Conservation (phyloP, 2,797 vertebrate species). For the Aulostomus chinensis region DNA sequence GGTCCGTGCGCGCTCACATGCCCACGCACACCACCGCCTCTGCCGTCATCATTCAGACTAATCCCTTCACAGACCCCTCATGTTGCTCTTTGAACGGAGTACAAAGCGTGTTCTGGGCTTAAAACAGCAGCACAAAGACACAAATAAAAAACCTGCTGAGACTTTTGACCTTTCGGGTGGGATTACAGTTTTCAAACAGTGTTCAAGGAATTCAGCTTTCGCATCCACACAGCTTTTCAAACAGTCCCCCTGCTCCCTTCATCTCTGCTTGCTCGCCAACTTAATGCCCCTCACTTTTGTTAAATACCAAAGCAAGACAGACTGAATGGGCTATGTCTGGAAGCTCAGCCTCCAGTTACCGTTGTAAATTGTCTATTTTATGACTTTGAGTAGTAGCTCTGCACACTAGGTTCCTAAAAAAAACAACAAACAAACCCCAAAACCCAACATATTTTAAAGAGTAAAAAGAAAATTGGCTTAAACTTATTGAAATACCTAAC, state of each 20-base stretch:
- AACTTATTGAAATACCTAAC: too few relatives aligned
- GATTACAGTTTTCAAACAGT: constrained; percentile 81
- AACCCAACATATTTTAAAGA: too few relatives aligned
- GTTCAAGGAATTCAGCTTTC: constrained; percentile 74
- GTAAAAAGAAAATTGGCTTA: too few relatives aligned
- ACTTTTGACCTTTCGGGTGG: constrained; percentile 78
- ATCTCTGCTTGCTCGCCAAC: constrained; percentile 56
- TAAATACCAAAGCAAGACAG: constrained; percentile 65
- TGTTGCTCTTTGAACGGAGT: constrained; percentile 81
- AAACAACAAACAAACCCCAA: too few relatives aligned
- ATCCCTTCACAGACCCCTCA: constrained; percentile 82
- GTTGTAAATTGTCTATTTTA: neutral
- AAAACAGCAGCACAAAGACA: constrained; percentile 80
- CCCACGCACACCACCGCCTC: constrained; percentile 50
- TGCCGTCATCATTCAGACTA: constrained; percentile 77
- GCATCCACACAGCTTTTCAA: constrained; percentile 64
- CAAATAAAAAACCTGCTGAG: constrained; percentile 77
- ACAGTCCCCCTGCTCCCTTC: constrained; percentile 58
- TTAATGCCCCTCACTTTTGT: constrained; percentile 59
- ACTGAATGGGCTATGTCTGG: constrained; percentile 6
- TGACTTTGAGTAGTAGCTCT: neutral
- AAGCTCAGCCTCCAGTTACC: neutral
- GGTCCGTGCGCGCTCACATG: constrained; percentile 21
- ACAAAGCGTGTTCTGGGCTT: constrained; percentile 81
- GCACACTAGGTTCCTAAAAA: too few relatives aligned